Conservation (phyloP, 1,140 invertebrate species). For the Aphidius ervi region DNA sequence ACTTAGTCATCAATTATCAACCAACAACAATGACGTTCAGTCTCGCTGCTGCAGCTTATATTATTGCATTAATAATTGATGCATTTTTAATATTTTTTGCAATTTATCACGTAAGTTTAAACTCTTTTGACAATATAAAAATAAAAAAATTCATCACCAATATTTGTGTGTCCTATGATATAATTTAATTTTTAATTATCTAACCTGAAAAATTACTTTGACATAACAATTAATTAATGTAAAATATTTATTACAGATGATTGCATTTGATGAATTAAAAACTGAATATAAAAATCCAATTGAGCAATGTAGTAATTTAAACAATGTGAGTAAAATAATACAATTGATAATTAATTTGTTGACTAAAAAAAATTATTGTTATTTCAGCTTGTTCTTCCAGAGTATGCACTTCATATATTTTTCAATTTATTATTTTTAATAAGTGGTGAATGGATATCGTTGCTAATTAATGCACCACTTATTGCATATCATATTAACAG, state of each 20-base stretch:
- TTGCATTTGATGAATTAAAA: constrained; percentile 99
- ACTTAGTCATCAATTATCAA: too few relatives aligned
- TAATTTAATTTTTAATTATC: too few relatives aligned
- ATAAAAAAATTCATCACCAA: not conserved
- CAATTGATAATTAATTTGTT: not conserved
- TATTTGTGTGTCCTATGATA: too few relatives aligned
- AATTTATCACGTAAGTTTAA: constrained; percentile 90
- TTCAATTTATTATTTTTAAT: constrained; percentile 91
- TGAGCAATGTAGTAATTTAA: constrained; percentile 96
- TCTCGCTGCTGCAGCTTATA: constrained; percentile 94
- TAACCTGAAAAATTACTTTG: not conserved
- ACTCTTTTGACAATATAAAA: not conserved
- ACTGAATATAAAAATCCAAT: constrained; percentile 99
- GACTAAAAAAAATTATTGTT: constrained; percentile 41
- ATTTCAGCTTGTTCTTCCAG: constrained; percentile 87
- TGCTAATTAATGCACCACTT: constrained; percentile 89
- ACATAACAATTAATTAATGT: not conserved
- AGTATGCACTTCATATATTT: constrained; percentile 89
- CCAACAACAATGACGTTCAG: constrained; percentile 98
- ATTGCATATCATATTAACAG: constrained; percentile 95
- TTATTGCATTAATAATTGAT: constrained; percentile 91
- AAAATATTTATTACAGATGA: constrained; percentile 62
- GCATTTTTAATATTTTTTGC: constrained; percentile 99
- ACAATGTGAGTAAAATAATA: constrained; percentile 75
- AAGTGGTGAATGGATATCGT: constrained; percentile 87